phyloP scores from a whole-genome alignment of 2,888 invertebrate genomes.

The Capitulum mitella region DNA sequence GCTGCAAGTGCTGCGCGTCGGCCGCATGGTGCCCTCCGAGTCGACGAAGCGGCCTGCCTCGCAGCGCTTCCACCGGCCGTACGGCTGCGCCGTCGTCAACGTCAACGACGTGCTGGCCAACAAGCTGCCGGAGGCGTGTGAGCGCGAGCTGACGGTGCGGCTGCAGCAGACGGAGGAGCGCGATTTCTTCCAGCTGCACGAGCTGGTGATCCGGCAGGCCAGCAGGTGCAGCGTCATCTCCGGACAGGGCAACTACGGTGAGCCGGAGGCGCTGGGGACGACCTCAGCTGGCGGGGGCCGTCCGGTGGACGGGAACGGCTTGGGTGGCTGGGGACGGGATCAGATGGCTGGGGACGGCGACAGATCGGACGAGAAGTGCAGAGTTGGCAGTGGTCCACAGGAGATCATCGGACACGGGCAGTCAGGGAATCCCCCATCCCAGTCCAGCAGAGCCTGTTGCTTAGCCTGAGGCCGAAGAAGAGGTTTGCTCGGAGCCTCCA shows the following conservation, averaged over 20 bases:
- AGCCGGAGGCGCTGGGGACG: neutral
- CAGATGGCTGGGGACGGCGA: no score
- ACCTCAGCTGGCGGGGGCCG: no score
- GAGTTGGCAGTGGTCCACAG: no score
- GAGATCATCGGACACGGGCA: no score
- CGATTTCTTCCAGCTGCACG: conserved; percentile 85
- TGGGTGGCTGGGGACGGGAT: no score
- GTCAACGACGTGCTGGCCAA: conserved; percentile 52
- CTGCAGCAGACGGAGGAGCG: conserved; percentile 56
- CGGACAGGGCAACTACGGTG: conserved; percentile 26
- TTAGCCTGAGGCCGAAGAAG: no score
- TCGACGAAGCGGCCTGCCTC: conserved; percentile 50
- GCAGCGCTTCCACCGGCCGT: conserved; percentile 51
- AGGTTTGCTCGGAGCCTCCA: no score
- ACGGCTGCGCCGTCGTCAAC: conserved; percentile 76
- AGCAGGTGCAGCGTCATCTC: conserved; percentile 65
- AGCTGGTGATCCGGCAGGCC: conserved; percentile 63
- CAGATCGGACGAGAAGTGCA: no score
- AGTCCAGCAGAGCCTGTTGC: no score
- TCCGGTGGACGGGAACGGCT: no score
- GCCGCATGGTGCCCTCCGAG: conserved; percentile 67
- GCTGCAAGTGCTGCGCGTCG: conserved; percentile 82
- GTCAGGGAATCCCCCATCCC: no score
- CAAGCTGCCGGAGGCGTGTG: conserved; percentile 25
- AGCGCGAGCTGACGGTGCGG: conserved; percentile 50